Evolutionary conservation across 2,888 invertebrate species (phyloP).

Genomic region (Eristalis pertinax): DNA sequence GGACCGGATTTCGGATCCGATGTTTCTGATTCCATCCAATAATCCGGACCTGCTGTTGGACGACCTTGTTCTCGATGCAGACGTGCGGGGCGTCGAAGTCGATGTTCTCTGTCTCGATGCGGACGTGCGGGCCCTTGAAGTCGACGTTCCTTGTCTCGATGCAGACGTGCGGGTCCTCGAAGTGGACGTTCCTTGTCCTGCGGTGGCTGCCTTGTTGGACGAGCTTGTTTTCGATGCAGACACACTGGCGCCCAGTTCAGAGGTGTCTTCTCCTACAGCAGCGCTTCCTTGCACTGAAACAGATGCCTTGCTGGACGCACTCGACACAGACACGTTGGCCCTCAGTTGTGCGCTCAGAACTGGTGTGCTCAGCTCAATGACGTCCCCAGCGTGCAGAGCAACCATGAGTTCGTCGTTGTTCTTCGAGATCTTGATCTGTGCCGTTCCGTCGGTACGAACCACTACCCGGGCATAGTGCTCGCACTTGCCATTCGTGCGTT

Average conservation of each 20-base stretch:
- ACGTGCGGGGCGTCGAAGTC: no score
- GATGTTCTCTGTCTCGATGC: background rate
- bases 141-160: background rate
- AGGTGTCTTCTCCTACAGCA: background rate
- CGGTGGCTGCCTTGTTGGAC: background rate
- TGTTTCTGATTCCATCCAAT: no score
- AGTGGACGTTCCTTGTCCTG: background rate
- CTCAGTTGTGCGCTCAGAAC: background rate
- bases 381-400: conserved; percentile 84
- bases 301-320: background rate
- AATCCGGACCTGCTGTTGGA: no score
- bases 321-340: background rate
- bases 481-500: conserved; percentile 78
- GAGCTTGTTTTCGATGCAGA: background rate
- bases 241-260: background rate
- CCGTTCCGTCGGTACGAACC: conserved; percentile 69
- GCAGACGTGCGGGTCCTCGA: background rate
- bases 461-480: conserved; percentile 55
- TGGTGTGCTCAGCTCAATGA: background rate
- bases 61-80: no score
- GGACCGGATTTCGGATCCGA: background rate
- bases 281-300: background rate
- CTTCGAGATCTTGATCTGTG: conserved; percentile 56
- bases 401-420: conserved; percentile 84
- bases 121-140: background rate